Evolutionary conservation across 92 coral and sea anemone species (phyloP), one percentile per base, ranked within the genome.

Genomic region (Pocillopora grandis): DNA sequence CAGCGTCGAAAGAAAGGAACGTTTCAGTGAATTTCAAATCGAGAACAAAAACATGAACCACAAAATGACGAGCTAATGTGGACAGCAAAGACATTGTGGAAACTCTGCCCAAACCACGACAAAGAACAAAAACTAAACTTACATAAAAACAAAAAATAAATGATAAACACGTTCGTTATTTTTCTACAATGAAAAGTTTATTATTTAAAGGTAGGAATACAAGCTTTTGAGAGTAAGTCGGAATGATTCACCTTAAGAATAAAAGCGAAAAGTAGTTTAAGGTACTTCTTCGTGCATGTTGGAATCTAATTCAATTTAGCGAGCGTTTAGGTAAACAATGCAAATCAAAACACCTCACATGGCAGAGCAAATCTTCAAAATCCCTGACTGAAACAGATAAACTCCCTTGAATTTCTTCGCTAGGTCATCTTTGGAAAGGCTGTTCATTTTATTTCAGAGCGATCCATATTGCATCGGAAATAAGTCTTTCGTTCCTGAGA

Each of bases 271-370:
- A 49, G 2, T 33, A 69, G 27, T 8, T 33, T 20, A n/a, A 14
- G 9, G 72, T 31, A 33, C 52, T 42, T 42, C 0, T 7, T 3
- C 21, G 31, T 35, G 33, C 18, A 70, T 35, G 19, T 36, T 70
- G 57, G 11, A 7, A 52, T 52, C 55, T 55, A 70, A 70, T 36
- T 70, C 74, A 70, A 70, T 36, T 70, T 70, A 55, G 57, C 74
- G 56, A 37, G 52, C 74, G 42, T 42, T 70, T 70, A 13, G 55
- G 33, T 70, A n/a, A 70, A 70, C 74, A 70, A 70, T 70, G n/a
- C 56, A 36, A 68, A 31, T 9, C 36, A 68, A 31, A 12, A 12
- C 36, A 55, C 57, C 33, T 55, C 57, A 36, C 74, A 70, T 70
- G 74, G 74, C 57, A 36, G 42, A 70, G 42, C 55, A 33, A 70